Percentiles rank a stretch among this genome's conserved stretches.
Conservation (phyloP, 2,797 vertebrate genomes). For the Pagetopsis macropterus region DNA sequence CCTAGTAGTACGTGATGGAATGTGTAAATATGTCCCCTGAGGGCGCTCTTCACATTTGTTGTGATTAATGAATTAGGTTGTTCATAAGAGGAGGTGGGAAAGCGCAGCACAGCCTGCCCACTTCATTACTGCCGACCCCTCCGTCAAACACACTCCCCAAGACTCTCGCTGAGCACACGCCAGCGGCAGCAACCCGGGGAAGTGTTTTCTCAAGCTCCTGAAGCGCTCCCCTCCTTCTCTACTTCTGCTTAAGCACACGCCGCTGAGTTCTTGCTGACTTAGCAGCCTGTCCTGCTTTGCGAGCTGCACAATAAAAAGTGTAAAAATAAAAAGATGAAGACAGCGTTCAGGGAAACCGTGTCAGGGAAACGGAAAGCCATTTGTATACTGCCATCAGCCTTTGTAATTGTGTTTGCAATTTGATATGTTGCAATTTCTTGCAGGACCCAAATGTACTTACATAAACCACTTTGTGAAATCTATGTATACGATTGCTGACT, state of each 20-base stretch:
- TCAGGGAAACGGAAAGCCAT: slow-evolving; percentile 62
- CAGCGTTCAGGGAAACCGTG: slow-evolving; percentile 66
- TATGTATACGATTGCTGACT: not conserved
- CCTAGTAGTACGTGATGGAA: slow-evolving; percentile 20
- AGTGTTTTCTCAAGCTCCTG: slow-evolving; percentile 66
- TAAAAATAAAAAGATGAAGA: slow-evolving; percentile 28
- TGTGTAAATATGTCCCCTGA: slow-evolving; percentile 36
- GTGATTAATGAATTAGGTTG: slow-evolving; percentile 64
- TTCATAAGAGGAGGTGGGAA: slow-evolving; percentile 35
- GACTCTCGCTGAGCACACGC: slow-evolving; percentile 37
- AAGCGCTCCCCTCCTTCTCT: slow-evolving; percentile 50
- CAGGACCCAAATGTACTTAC: not conserved
- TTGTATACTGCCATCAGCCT: not conserved
- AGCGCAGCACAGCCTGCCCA: slow-evolving; percentile 31
- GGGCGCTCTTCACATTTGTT: slow-evolving; percentile 26
- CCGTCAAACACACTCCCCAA: slow-evolving; percentile 38
- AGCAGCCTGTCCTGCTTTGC: slow-evolving; percentile 61
- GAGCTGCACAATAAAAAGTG: slow-evolving; percentile 33
- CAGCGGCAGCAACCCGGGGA: slow-evolving; percentile 55
- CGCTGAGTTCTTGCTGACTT: slow-evolving; percentile 78
- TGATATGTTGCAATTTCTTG: not conserved
- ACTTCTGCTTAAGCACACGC: slow-evolving; percentile 78
- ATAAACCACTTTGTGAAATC: not conserved
- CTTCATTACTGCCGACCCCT: slow-evolving; percentile 40
- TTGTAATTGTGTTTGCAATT: not conserved